These are phyloP conservation scores for Paraplagusia blochii DNA, from an alignment of 2,113 vertebrate species.

Conservation along the genomic window DNA sequence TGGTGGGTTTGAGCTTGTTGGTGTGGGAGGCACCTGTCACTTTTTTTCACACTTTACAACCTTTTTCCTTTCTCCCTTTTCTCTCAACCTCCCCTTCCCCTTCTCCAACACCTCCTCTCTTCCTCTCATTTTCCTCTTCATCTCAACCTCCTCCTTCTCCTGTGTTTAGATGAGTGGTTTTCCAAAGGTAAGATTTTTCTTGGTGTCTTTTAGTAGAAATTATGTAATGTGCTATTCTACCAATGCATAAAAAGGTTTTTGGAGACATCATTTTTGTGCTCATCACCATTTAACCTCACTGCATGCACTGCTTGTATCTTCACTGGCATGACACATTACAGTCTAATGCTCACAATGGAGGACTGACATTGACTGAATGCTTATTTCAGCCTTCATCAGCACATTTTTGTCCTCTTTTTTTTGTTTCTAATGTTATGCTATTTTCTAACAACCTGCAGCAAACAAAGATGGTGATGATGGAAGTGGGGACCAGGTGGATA, in stretches of 20 bases:
- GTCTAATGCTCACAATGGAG: neutral
- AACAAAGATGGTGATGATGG: conserved; percentile 86
- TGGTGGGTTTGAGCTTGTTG: conserved; percentile 57
- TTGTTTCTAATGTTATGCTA: neutral
- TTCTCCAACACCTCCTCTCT: conserved; percentile 16
- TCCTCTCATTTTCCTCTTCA: conserved; percentile 8
- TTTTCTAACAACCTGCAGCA: conserved; percentile 63
- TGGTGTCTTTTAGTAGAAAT: conserved; percentile 39
- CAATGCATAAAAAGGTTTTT: conserved; percentile 25
- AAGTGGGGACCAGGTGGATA: conserved; percentile 82
- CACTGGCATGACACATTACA: conserved; percentile 43
- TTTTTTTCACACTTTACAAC: conserved; percentile 67
- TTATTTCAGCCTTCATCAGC: neutral
- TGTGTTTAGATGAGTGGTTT: conserved; percentile 92
- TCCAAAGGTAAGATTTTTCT: conserved; percentile 90
- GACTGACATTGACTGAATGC: conserved; percentile 16
- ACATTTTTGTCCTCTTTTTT: neutral
- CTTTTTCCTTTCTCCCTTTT: conserved; percentile 39
- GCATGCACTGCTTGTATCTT: conserved; percentile 51
- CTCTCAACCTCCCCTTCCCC: conserved; percentile 13
- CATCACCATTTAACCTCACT: conserved; percentile 6
- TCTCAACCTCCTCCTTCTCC: conserved; percentile 55
- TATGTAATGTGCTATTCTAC: conserved; percentile 22
- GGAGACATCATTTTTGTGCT: neutral
- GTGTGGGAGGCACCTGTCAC: conserved; percentile 61